Evolutionary conservation across 2,888 invertebrate species (phyloP).

Genomic region (Papilio elwesi): DNA sequence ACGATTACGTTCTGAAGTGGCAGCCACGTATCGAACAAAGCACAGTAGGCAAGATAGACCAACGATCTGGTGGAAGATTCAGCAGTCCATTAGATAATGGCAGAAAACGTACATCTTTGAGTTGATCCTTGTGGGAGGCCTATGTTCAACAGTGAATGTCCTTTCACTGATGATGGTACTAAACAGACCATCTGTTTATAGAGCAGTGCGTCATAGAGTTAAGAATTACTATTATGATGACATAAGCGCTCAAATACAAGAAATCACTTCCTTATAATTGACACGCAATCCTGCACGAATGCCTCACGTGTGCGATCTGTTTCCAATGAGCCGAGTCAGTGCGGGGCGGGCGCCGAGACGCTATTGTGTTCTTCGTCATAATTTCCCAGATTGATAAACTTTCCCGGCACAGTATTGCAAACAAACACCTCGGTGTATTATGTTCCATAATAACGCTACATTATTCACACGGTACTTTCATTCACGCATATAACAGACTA

Average conservation of each 20-base stretch:
- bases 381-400: conserved; percentile 70
- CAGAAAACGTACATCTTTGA: too few relatives aligned
- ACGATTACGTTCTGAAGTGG: too few relatives aligned
- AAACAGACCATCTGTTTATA: too few relatives aligned
- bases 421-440: conserved; percentile 47
- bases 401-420: conserved; percentile 60
- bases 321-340: conserved; percentile 33
- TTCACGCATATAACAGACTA: conserved; percentile 43
- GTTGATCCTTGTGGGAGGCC: too few relatives aligned
- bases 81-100: too few relatives aligned
- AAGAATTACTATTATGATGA: conserved; percentile 12
- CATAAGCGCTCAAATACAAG: not conserved
- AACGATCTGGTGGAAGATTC: too few relatives aligned
- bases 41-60: too few relatives aligned
- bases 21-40: too few relatives aligned
- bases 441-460: conserved; percentile 50
- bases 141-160: too few relatives aligned
- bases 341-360: conserved; percentile 32
- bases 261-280: not conserved
- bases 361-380: conserved; percentile 65
- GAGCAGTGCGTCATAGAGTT: too few relatives aligned
- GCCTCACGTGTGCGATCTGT: conserved; percentile 35
- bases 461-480: conserved; percentile 60
- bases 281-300: not conserved
- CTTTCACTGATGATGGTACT: too few relatives aligned